Evolutionary conservation across 2,888 invertebrate species (phyloP), one percentile per base, ranked within the genome.

Genomic region (Amphipyra tragopoginis): DNA sequence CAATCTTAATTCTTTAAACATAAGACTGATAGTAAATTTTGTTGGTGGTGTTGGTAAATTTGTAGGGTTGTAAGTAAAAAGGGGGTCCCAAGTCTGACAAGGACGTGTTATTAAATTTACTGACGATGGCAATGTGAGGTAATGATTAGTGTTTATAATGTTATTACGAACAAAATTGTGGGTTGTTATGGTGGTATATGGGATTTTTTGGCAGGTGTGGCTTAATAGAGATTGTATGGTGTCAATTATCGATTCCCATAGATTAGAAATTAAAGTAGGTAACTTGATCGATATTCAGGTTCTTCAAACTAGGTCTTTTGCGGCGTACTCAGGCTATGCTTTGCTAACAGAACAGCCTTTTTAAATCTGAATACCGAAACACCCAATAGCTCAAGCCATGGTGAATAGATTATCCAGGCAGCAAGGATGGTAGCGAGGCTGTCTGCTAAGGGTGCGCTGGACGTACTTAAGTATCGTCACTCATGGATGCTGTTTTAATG

Each of bases 21-120:
- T 81, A 85, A 59, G 65, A 65, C 14, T 47, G 21, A 14, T 1
- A 1, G 13, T 50, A 0, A 0, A 8, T 14, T 72, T 74, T 49
- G 5, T 2, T 0, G 15, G 36, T n/a, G 21, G 65, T 45, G 44
- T 8, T 38, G 4, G 29, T 64, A 78, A 79, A 38, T 73, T 81
- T 57, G 86, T 81, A 55, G 65, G 61, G 69, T 61, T 74, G 60
- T 58, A 74, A 79, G 79, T 82, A 81, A 84, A 85, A 83, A 82
- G 85, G 84, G 86, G 84, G 81, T 74, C 80, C 80, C 81, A 86
- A 89, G 80, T 89, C 89, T 89, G 92, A 90, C 89, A 88, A 80
- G 78, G 84, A 87, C 82, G 86, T 89, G 87, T 92, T 92, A 93
- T 94, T 93, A 93, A 90, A 91, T 93, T 88, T 89, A 85, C 85